These are phyloP conservation scores for Drosophila gunungcola DNA, from an alignment of 1,140 invertebrate genomes.

Conservation along the genomic window DNA sequence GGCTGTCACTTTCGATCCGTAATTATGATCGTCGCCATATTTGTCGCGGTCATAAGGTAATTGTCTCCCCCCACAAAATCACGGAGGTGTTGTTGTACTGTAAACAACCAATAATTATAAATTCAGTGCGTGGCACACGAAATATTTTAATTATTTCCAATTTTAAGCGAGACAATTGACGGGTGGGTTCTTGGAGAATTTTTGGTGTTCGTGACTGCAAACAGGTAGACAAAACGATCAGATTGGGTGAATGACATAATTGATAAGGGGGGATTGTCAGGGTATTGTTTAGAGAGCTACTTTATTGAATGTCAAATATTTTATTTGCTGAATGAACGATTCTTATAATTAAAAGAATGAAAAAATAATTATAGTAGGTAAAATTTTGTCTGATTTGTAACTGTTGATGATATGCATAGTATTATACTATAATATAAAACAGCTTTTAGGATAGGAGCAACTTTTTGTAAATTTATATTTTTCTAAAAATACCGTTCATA, in stretches of 20 bases:
- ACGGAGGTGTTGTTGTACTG: slow-evolving; percentile 23
- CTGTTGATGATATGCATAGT: too few species aligned
- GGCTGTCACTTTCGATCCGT: slow-evolving; percentile 73
- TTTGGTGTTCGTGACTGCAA: slow-evolving; percentile 43
- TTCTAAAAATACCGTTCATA: too few species aligned
- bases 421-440: too few species aligned
- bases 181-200: slow-evolving; percentile 13
- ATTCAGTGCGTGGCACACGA: slow-evolving; percentile 39
- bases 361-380: too few species aligned
- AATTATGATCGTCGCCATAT: slow-evolving; percentile 78
- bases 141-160: slow-evolving; percentile 81
- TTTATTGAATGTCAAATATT: not conserved
- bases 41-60: slow-evolving; percentile 69
- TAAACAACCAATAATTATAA: slow-evolving; percentile 52
- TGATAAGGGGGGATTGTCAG: not conserved
- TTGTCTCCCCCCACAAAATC: slow-evolving; percentile 39
- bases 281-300: too few species aligned
- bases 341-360: too few species aligned
- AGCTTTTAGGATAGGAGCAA: too few species aligned
- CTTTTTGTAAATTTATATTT: too few species aligned
- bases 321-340: too few species aligned
- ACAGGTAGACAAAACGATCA: slow-evolving; percentile 9
- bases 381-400: too few species aligned
- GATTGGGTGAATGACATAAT: slow-evolving; percentile 15
- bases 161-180: slow-evolving; percentile 27